These are phyloP conservation scores for Oxyruncus cristatus DNA, from an alignment of 2,113 vertebrate species.

Conservation along the genomic window DNA sequence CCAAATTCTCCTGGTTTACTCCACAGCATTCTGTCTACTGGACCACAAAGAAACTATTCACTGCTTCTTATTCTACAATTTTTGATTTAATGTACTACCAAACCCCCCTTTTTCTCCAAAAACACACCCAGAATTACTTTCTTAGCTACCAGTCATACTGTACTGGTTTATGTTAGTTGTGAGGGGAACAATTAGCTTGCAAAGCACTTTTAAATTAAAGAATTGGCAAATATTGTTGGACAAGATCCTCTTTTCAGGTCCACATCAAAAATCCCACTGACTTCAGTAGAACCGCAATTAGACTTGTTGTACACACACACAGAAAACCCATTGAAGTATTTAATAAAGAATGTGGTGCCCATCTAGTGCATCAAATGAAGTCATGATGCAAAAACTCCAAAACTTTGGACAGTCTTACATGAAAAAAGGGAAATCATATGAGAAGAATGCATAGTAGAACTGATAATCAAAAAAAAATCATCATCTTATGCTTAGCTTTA, in stretches of 20 bases:
- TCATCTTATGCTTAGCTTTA: background rate
- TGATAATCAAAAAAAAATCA: background rate
- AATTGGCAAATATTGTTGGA: background rate
- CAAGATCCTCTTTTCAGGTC: background rate
- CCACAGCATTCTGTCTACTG: background rate
- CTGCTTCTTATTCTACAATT: background rate
- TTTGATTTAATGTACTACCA: background rate
- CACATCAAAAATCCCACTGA: background rate
- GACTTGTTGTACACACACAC: background rate
- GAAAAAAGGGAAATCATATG: background rate
- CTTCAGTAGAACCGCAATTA: background rate
- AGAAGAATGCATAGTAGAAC: background rate
- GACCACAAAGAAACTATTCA: slow-evolving; percentile 12
- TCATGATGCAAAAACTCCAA: background rate
- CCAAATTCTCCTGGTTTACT: background rate
- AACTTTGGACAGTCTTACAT: background rate
- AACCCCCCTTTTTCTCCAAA: background rate
- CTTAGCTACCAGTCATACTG: background rate
- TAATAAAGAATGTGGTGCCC: background rate
- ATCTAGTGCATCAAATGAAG: background rate
- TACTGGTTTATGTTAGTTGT: background rate
- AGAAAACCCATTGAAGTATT: background rate
- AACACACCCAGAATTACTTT: background rate
- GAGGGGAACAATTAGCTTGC: background rate
- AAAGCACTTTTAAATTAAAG: background rate